A percentile compares a stretch with the other conserved stretches of the same genome.
Conservation (phyloP, 2,113 vertebrate genomes). For the Spheniscus mendiculus region DNA sequence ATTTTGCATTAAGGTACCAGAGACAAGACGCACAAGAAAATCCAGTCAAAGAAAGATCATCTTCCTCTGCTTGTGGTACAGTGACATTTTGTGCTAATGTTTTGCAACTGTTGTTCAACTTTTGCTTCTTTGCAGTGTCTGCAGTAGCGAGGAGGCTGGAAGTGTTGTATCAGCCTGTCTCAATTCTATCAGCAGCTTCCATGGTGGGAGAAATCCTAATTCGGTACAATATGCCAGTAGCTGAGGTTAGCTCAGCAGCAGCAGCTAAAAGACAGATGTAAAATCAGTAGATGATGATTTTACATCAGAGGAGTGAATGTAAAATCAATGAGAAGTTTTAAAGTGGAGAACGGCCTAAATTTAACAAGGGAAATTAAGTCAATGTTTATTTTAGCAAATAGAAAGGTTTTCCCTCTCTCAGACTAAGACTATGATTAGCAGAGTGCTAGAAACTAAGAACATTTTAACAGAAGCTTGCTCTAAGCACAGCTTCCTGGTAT, state of each 20-base stretch:
- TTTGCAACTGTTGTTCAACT: background rate
- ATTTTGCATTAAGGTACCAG: background rate
- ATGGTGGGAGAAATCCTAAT: background rate
- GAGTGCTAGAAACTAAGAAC: background rate
- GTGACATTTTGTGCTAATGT: background rate
- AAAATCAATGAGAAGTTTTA: conserved; percentile 70
- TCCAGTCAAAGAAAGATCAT: background rate
- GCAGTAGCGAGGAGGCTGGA: background rate
- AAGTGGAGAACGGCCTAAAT: conserved; percentile 37
- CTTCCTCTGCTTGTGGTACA: background rate
- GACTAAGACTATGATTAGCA: background rate
- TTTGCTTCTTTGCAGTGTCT: background rate
- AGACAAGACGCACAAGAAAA: background rate
- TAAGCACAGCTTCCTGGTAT: background rate
- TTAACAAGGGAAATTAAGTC: conserved; percentile 44
- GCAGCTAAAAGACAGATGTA: conserved; percentile 56
- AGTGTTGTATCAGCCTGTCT: background rate
- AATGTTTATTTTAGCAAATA: conserved; percentile 16
- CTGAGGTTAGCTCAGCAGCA: conserved; percentile 46
- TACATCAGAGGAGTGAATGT: conserved; percentile 45
- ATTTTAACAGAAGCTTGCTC: background rate
- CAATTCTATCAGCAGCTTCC: background rate
- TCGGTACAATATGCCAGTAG: background rate
- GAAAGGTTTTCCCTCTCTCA: background rate
- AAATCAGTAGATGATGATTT: conserved; percentile 70